phyloP scores from a whole-genome alignment of 2,888 invertebrate species.

The Hydropsyche betteni region DNA sequence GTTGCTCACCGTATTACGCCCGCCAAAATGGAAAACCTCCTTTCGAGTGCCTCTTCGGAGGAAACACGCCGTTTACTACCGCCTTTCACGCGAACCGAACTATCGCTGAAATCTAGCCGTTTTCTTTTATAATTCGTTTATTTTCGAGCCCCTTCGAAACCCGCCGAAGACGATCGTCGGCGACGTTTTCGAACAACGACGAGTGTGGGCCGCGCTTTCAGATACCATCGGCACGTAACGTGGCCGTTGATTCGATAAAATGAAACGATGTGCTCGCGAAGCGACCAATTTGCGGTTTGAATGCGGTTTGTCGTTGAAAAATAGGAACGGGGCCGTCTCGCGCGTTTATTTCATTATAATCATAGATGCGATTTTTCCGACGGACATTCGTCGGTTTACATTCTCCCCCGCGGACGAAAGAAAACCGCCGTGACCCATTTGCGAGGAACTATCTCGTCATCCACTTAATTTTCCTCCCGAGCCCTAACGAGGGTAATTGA shows the following conservation, averaged over 20 bases:
- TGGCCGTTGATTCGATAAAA: constrained; percentile 12
- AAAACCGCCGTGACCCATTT: constrained; percentile 5
- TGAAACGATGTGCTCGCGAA: constrained; percentile 11
- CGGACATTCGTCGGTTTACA: too few species aligned
- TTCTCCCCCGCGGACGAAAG: not conserved
- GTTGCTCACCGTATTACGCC: not conserved
- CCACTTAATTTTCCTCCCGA: constrained; percentile 14
- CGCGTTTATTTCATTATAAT: not conserved
- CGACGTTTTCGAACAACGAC: too few species aligned
- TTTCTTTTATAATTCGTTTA: too few species aligned
- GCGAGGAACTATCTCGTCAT: constrained; percentile 18
- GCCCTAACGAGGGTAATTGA: constrained; percentile 18
- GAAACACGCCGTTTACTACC: not conserved
- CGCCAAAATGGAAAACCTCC: constrained; percentile 23
- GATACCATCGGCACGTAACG: not conserved
- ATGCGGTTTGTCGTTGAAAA: constrained; percentile 3
- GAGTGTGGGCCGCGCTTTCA: too few species aligned
- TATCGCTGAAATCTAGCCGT: constrained; percentile 12
- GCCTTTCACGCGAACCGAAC: constrained; percentile 7
- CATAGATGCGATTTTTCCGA: too few species aligned
- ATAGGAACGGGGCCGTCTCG: not conserved
- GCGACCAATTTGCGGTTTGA: constrained; percentile 14
- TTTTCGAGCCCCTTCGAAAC: too few species aligned
- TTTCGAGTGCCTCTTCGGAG: constrained; percentile 24
- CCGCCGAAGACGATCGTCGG: too few species aligned